These are phyloP conservation scores for Charina bottae DNA, from an alignment of 2,113 vertebrate species.

Conservation along the genomic window DNA sequence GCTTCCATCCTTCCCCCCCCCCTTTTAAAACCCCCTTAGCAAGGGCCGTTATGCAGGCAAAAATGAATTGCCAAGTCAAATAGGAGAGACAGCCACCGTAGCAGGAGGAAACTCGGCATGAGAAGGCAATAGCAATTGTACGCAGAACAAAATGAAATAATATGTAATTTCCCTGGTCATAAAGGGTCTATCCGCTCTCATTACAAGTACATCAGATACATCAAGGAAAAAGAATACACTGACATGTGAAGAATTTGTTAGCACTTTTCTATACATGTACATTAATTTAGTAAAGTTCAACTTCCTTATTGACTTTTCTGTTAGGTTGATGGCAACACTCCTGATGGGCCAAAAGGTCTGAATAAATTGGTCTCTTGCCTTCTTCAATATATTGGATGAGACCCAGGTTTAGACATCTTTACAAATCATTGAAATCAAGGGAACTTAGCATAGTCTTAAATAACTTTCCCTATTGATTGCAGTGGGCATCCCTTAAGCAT, in stretches of 20 bases:
- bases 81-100: conserved; percentile 78
- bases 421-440: background rate
- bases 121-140: conserved; percentile 74
- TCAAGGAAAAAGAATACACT: conserved; percentile 72
- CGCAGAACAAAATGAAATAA: conserved; percentile 73
- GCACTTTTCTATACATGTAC: background rate
- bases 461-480: background rate
- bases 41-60: conserved; percentile 65
- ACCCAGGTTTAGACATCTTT: background rate
- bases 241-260: conserved; percentile 62
- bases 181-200: conserved; percentile 77
- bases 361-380: background rate
- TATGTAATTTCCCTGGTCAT: conserved; percentile 80
- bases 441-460: background rate
- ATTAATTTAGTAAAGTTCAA: background rate
- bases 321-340: background rate
- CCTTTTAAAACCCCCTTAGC: background rate
- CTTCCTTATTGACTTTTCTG: background rate
- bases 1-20: background rate
- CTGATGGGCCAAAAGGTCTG: background rate
- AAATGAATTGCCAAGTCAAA: conserved; percentile 69
- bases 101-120: conserved; percentile 74
- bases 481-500: background rate
- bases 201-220: conserved; percentile 75
- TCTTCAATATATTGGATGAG: background rate